A percentile compares a stretch with the other conserved stretches of the same genome.
phyloP scores from a whole-genome alignment of 2,113 vertebrate genomes.

The Pomatostomus ruficeps region DNA sequence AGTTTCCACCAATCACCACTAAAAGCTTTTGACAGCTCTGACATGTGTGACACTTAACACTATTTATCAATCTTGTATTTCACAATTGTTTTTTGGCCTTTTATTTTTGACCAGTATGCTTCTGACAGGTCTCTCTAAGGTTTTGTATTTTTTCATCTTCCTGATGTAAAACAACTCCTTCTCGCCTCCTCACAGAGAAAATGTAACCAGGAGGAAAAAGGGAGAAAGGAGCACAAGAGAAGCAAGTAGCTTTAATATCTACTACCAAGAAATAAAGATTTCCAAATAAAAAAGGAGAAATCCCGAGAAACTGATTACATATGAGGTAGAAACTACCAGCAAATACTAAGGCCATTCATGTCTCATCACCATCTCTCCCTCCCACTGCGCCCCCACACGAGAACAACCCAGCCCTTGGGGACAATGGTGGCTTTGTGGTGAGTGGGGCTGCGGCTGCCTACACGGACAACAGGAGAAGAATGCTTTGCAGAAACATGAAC shows the following conservation, averaged over 20 bases:
- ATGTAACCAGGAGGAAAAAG: background rate
- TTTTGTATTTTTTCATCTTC: background rate
- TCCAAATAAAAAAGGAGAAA: background rate
- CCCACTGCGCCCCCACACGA: background rate
- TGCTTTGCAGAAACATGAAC: background rate
- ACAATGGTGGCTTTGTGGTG: conserved; percentile 43
- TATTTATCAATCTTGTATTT: background rate
- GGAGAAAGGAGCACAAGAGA: background rate
- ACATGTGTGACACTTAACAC: background rate
- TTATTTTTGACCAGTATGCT: background rate
- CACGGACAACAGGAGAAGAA: conserved; percentile 7
- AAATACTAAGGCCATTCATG: conserved; percentile 41
- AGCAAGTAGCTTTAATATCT: background rate
- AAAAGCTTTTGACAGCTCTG: background rate
- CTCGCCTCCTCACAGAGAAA: background rate
- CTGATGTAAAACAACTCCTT: background rate
- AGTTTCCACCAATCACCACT: background rate
- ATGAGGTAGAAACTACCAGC: background rate
- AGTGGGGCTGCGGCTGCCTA: background rate
- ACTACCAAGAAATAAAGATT: background rate
- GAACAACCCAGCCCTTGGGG: background rate
- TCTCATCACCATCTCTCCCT: background rate
- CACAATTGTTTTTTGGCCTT: rapidly evolving
- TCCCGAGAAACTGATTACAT: background rate
- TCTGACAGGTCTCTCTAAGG: background rate